Conservation (phyloP, 2,113 vertebrate species). For the Mustela lutreola region DNA sequence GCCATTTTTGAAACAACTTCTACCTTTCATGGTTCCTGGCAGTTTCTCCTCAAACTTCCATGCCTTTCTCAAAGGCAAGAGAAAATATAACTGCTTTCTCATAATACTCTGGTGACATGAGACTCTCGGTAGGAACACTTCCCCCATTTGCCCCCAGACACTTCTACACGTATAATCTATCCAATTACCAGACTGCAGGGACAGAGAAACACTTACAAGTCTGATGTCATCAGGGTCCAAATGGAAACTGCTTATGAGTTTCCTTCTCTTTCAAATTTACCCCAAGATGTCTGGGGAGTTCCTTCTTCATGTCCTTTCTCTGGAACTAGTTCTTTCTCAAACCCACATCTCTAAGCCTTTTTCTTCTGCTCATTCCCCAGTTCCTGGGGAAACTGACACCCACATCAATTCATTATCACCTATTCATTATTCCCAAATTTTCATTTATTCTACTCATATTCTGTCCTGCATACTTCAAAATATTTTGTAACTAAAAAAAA, state of each 20-base stretch:
- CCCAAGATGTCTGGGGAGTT: background rate
- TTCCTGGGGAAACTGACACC: background rate
- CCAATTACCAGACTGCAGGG: background rate
- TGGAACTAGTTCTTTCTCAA: background rate
- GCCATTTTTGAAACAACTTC: background rate
- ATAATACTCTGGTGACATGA: background rate
- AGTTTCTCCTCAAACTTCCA: background rate
- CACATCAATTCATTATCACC: too few species aligned
- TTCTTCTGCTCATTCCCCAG: background rate
- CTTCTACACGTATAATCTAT: background rate
- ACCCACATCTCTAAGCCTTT: background rate
- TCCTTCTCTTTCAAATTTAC: background rate
- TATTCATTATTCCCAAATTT: background rate
- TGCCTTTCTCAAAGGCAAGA: background rate
- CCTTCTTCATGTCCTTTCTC: background rate
- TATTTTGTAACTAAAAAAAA: background rate
- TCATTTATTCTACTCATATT: background rate
- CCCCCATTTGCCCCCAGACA: accelerated
- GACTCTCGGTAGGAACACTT: background rate
- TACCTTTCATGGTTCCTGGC: background rate
- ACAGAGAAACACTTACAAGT: background rate
- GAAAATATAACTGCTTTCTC: background rate
- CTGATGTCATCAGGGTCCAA: background rate
- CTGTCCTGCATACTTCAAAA: background rate
- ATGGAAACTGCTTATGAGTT: background rate